Evolutionary conservation across 2,113 vertebrate species (phyloP), one percentile per base, ranked within the genome.

Genomic region (Alectura lathami): DNA sequence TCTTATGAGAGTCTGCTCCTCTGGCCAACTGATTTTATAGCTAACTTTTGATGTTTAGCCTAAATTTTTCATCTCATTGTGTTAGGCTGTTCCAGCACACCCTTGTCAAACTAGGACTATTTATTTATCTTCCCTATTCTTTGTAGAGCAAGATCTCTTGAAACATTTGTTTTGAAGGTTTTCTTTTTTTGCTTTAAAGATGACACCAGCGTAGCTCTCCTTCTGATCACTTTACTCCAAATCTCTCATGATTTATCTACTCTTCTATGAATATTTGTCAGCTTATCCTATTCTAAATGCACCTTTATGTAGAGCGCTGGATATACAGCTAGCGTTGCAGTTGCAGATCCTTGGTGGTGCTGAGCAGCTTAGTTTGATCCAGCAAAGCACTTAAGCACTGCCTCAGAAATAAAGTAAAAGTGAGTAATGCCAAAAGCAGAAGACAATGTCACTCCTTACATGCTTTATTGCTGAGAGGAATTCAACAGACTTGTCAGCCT

Each of bases 341-440:
- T 32, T 38, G 50, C 84, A 85, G 75, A 68, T 69, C 54, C 30
- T 26, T 43, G 62, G 53, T 21, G 86, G 89, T 83, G 78, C 81
- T 54, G 63, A 91, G 50, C 14, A 62, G 13, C 43, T 92, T 59
- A 23, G 38, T 80, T 66, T 79, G 64, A 45, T 88, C 50, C 79
- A 91, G 89, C 78, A 89, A 88, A 83, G 21, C 68, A 83, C 59
- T 95, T 86, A 63, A 63, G 47, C 22, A 22, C 63, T 54, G 79
- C 51, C 51, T 73, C 53, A 83, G n/a, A 86, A 79, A 10, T 40
- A 84, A 91, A 73, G 38, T 32, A 30, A 94, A 30, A 94, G 43
- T 60, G 89, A 94, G 89, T 89, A 91, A 89, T 89, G 15, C 91
- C 94, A 95, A 95, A 83, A 95, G 84, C 78, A 92, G 63, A 83